Evolutionary conservation across 2,888 invertebrate species (phyloP).

Genomic region (Embidobia sp.): DNA sequence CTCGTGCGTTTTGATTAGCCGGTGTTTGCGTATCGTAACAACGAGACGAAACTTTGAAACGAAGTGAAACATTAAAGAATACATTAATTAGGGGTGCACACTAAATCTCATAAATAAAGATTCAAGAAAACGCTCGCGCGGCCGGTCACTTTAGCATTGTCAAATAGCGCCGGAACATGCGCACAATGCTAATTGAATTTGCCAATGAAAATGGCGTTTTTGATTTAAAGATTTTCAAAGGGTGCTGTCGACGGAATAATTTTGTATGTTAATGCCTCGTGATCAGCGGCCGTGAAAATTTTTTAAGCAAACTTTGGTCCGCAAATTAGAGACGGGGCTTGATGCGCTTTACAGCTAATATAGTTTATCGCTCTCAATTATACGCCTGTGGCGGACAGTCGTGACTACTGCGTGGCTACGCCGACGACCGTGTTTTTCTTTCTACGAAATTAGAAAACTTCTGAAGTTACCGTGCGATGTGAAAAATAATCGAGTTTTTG

Average conservation of each 20-base stretch:
- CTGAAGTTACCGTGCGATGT: slow-evolving; percentile 54
- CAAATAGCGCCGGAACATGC: too few species aligned
- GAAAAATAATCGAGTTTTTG: slow-evolving; percentile 59
- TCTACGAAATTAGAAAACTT: slow-evolving; percentile 64
- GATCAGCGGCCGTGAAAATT: slow-evolving; percentile 34
- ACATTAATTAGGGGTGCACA: slow-evolving; percentile 19
- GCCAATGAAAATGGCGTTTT: slow-evolving; percentile 14
- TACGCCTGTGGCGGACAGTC: slow-evolving; percentile 53
- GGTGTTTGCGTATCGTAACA: slow-evolving; percentile 31
- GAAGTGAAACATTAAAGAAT: slow-evolving; percentile 31
- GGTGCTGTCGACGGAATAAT: slow-evolving; percentile 9
- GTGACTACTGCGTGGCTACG: slow-evolving; percentile 37
- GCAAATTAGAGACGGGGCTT: slow-evolving; percentile 47
- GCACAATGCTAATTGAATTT: slow-evolving; percentile 11
- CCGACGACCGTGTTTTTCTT: slow-evolving; percentile 59
- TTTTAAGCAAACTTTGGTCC: slow-evolving; percentile 41
- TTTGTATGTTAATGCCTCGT: slow-evolving; percentile 21
- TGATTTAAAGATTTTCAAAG: slow-evolving; percentile 22
- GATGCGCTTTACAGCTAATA: slow-evolving; percentile 54
- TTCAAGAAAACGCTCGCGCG: neutral
- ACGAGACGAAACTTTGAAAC: slow-evolving; percentile 34
- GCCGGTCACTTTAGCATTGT: too few species aligned
- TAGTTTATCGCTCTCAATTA: slow-evolving; percentile 63
- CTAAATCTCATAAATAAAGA: slow-evolving; percentile 45
- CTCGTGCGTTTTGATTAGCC: slow-evolving; percentile 32